Evolutionary conservation across 1,140 invertebrate species (phyloP).

Genomic region (Pseudomyrmex pallidus): DNA sequence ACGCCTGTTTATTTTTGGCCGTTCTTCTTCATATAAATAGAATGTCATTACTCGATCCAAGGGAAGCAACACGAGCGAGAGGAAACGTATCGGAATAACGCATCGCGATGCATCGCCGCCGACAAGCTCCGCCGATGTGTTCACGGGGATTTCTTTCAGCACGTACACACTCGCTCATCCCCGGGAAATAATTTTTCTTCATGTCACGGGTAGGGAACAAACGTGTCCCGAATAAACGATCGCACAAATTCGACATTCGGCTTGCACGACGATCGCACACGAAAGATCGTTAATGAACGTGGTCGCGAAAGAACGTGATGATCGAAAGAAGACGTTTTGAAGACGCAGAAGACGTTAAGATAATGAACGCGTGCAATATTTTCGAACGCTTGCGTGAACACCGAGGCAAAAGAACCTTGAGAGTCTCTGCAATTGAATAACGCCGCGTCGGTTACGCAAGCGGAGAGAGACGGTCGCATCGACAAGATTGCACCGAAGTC

Average conservation of each 20-base stretch:
- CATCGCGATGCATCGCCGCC: not conserved
- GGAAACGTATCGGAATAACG: conserved; percentile 1
- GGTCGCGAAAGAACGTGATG: too few relatives aligned
- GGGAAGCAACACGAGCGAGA: conserved; percentile 6
- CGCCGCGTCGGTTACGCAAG: conserved; percentile 74
- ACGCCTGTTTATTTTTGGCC: conserved; percentile 37
- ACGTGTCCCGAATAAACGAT: not conserved
- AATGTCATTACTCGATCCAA: conserved; percentile 57
- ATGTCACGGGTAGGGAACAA: not conserved
- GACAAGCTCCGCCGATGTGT: not conserved
- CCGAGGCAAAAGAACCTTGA: conserved; percentile 73
- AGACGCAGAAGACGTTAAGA: conserved; percentile 3
- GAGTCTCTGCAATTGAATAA: conserved; percentile 71
- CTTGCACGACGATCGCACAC: not conserved
- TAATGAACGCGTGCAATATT: conserved; percentile 58
- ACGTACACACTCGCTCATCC: too few relatives aligned
- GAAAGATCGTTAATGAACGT: not conserved
- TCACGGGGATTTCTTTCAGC: too few relatives aligned
- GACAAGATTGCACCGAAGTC: conserved; percentile 72
- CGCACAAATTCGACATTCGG: not conserved
- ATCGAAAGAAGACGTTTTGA: too few relatives aligned
- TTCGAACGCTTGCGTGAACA: conserved; percentile 49
- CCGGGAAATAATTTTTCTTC: too few relatives aligned
- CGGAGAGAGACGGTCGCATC: conserved; percentile 61
- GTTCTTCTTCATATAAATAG: conserved; percentile 58